A percentile compares a stretch with the other conserved stretches of the same genome.
phyloP scores from a whole-genome alignment of 1,140 invertebrate species.

The Diabrotica undecimpunctata region DNA sequence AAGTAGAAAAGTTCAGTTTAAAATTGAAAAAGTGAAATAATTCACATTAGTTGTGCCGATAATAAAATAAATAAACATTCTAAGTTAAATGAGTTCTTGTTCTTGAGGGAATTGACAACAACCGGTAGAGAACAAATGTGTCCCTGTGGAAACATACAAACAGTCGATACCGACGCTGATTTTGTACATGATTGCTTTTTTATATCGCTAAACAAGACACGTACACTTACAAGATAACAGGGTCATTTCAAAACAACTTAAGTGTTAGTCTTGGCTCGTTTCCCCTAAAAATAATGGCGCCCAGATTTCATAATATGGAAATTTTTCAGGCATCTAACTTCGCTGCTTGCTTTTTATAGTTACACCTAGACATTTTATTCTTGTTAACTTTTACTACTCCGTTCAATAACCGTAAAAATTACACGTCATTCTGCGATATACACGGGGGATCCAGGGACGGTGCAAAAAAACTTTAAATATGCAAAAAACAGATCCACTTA shows the following conservation, averaged over 20 bases:
- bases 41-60: constrained; percentile 46
- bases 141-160: constrained; percentile 49
- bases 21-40: constrained; percentile 41
- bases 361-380: constrained; percentile 18
- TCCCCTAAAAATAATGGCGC: constrained; percentile 42
- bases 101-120: constrained; percentile 40
- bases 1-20: constrained; percentile 4
- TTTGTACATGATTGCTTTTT: constrained; percentile 51
- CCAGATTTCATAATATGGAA: constrained; percentile 38
- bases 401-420: constrained; percentile 21
- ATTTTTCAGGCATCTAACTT: constrained; percentile 16
- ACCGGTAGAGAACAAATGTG: constrained; percentile 44
- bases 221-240: constrained; percentile 46
- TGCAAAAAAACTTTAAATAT: not conserved
- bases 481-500: too few relatives aligned
- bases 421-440: constrained; percentile 5
- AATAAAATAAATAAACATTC: constrained; percentile 51
- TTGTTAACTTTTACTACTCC: constrained; percentile 21
- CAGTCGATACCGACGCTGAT: constrained; percentile 48
- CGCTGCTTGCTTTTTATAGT: constrained; percentile 19
- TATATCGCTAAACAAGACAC: constrained; percentile 48
- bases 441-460: not conserved
- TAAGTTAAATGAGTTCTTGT: constrained; percentile 50
- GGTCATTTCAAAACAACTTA: constrained; percentile 45
- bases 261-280: constrained; percentile 47